Conservation (phyloP, 2,797 vertebrate genomes). For the Melanotaenia pygmaea region DNA sequence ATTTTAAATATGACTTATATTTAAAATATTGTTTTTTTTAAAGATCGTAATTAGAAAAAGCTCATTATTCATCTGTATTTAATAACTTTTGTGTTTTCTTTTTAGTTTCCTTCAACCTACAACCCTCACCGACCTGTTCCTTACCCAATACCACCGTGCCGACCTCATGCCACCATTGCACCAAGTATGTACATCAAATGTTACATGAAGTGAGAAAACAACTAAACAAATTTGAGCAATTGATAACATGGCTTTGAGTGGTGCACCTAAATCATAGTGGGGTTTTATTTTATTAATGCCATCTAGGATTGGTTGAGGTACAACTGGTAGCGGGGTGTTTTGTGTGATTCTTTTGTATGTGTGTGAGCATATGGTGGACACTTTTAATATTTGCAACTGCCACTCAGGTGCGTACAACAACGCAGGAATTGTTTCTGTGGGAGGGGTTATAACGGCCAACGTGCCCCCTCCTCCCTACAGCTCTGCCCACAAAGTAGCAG, state of each 20-base stretch:
- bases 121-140: slow-evolving; percentile 98
- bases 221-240: background rate
- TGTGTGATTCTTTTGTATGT: slow-evolving; percentile 26
- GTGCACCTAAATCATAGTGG: background rate
- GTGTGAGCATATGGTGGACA: slow-evolving; percentile 53
- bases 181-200: slow-evolving; percentile 89
- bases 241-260: slow-evolving; percentile 7
- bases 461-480: slow-evolving; percentile 91
- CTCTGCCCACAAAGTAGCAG: slow-evolving; percentile 85
- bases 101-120: slow-evolving; percentile 93
- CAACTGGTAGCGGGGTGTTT: slow-evolving; percentile 14
- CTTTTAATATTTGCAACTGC: slow-evolving; percentile 78
- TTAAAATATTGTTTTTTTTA: background rate
- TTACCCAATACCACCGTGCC: slow-evolving; percentile 97
- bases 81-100: slow-evolving; percentile 25
- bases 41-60: background rate
- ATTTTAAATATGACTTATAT: background rate
- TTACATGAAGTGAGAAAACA: background rate
- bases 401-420: slow-evolving; percentile 97
- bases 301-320: slow-evolving; percentile 30
- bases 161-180: slow-evolving; percentile 95
- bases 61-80: slow-evolving; percentile 1
- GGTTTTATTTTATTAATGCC: slow-evolving; percentile 14
- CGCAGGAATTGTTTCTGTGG: slow-evolving; percentile 92
- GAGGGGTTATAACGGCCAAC: slow-evolving; percentile 91